phyloP scores from a whole-genome alignment of 2,888 invertebrate genomes.

The Epistrophella euchroma region DNA sequence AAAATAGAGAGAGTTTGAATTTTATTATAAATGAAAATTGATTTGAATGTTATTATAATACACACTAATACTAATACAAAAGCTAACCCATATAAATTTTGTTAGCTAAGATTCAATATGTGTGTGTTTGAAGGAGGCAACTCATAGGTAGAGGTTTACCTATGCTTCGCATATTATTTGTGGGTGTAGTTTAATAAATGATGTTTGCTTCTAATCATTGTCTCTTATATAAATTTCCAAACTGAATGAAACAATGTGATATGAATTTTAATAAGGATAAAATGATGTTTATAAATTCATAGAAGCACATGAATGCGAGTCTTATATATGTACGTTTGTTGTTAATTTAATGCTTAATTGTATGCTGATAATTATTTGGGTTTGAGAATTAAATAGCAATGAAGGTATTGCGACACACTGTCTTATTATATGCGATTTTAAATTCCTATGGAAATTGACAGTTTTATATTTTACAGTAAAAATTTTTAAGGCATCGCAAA shows the following conservation, averaged over 20 bases:
- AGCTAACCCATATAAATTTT: neutral
- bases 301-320: neutral
- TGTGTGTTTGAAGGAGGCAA: neutral
- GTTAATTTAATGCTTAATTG: constrained; percentile 1
- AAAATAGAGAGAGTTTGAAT: constrained; percentile 19
- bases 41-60: constrained; percentile 51
- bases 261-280: constrained; percentile 65
- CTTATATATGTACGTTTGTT: neutral
- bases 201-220: constrained; percentile 68
- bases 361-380: neutral
- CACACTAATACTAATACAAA: neutral
- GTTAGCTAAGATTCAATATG: neutral
- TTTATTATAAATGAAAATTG: constrained; percentile 63
- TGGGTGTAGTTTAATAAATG: constrained; percentile 50
- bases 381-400: neutral
- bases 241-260: constrained; percentile 56
- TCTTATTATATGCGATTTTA: too few relatives aligned
- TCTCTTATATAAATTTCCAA: neutral
- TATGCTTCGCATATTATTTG: neutral
- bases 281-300: constrained; percentile 7
- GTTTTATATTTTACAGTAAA: too few relatives aligned
- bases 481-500: too few relatives aligned
- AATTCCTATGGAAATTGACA: too few relatives aligned
- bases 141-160: neutral
- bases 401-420: too few relatives aligned